phyloP scores from a whole-genome alignment of 1,140 invertebrate species.

The Piezodorus guildinii region DNA sequence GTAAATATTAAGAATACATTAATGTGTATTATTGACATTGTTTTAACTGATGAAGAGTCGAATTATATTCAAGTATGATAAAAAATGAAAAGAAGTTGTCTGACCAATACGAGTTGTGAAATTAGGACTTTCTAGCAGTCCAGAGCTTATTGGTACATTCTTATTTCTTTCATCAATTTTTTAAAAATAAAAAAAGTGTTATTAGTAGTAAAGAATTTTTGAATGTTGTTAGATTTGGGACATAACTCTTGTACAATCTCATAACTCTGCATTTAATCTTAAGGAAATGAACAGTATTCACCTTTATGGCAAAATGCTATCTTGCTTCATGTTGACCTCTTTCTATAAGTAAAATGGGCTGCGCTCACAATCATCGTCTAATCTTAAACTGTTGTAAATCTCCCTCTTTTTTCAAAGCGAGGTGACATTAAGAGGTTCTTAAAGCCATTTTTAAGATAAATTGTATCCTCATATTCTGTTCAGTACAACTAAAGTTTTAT shows the following conservation, averaged over 20 bases:
- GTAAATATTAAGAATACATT: slow-evolving; percentile 9
- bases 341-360: background rate
- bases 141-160: slow-evolving; percentile 6
- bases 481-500: too few relatives aligned
- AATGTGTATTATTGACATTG: slow-evolving; percentile 5
- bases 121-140: background rate
- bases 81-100: background rate
- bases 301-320: slow-evolving; percentile 6
- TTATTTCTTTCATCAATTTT: background rate
- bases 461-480: too few relatives aligned
- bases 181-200: too few relatives aligned
- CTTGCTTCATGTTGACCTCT: slow-evolving; percentile 9
- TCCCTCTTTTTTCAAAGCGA: background rate
- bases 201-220: background rate
- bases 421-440: background rate
- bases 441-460: too few relatives aligned
- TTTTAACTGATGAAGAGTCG: background rate
- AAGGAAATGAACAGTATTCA: slow-evolving; percentile 10
- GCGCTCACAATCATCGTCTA: background rate
- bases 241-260: slow-evolving; percentile 2
- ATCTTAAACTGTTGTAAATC: background rate
- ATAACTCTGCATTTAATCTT: slow-evolving; percentile 8
- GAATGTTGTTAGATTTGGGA: background rate
- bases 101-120: slow-evolving; percentile 12
- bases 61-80: background rate